phyloP scores from a whole-genome alignment of 92 coral and sea anemone species.

The Paragorgia papillata region DNA sequence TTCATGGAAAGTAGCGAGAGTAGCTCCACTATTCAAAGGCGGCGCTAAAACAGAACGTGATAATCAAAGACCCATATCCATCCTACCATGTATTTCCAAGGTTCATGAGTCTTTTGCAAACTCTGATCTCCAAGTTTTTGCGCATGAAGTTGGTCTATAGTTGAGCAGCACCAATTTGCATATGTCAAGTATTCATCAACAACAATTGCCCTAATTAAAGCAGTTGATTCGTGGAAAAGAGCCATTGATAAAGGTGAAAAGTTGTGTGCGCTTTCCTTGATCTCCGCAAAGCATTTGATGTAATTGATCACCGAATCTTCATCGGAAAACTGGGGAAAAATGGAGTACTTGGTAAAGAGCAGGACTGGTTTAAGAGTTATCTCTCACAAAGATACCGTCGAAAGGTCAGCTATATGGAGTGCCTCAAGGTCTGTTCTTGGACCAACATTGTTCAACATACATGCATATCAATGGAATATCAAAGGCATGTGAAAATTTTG shows the following conservation, averaged over 20 bases:
- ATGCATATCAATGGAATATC: conserved; percentile 57
- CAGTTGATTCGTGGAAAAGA: conserved; percentile 50
- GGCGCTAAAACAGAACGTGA: too few relatives aligned
- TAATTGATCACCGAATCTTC: conserved; percentile 47
- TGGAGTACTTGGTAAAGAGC: conserved; percentile 45
- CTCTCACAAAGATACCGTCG: conserved; percentile 43
- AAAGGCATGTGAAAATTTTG: conserved; percentile 40
- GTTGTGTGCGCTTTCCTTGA: conserved; percentile 59
- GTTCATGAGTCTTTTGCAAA: too few relatives aligned
- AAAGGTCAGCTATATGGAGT: conserved; percentile 51
- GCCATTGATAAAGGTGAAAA: conserved; percentile 57
- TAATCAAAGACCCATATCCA: too few relatives aligned
- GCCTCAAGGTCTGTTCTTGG: conserved; percentile 62
- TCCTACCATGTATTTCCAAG: too few relatives aligned
- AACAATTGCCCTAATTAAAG: too few relatives aligned
- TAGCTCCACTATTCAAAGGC: too few relatives aligned
- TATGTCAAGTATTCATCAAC: too few relatives aligned
- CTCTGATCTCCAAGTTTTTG: too few relatives aligned
- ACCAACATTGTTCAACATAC: conserved; percentile 58
- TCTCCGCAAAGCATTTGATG: conserved; percentile 55
- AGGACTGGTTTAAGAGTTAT: conserved; percentile 57
- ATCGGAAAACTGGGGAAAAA: conserved; percentile 30
- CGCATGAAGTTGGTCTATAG: too few relatives aligned
- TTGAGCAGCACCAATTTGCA: too few relatives aligned
- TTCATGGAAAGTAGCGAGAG: too few relatives aligned